Conservation (phyloP, 2,888 invertebrate species). For the Nomada hirtipes region DNA sequence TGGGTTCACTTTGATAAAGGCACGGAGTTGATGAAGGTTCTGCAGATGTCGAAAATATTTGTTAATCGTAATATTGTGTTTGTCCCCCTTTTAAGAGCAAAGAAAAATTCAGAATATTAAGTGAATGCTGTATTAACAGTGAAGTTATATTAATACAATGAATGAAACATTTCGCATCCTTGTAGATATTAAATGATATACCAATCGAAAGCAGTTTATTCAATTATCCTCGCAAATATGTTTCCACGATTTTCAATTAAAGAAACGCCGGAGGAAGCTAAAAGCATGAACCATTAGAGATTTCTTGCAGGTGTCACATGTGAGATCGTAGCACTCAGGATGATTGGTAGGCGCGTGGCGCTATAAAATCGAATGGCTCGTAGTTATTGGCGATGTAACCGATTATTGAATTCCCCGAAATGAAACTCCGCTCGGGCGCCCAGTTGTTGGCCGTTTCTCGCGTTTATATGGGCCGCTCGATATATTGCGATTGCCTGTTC, state of each 20-base stretch:
- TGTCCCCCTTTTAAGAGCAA: no score
- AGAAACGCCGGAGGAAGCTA: slow-evolving; percentile 12
- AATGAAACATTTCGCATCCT: neutral
- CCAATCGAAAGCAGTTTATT: neutral
- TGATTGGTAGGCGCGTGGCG: slow-evolving; percentile 36
- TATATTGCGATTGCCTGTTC: slow-evolving; percentile 55
- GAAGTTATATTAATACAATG: neutral
- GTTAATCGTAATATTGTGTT: no score
- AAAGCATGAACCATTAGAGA: neutral
- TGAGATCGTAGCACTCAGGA: slow-evolving; percentile 18
- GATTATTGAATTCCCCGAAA: slow-evolving; percentile 74
- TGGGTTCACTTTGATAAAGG: neutral
- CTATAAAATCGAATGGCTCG: slow-evolving; percentile 64
- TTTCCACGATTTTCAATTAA: neutral
- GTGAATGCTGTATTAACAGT: no score
- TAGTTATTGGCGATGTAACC: slow-evolving; percentile 72
- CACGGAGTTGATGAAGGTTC: no score
- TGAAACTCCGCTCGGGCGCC: slow-evolving; percentile 70
- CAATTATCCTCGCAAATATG: neutral
- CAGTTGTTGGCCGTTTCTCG: slow-evolving; percentile 41
- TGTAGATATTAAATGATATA: neutral
- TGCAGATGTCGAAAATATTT: no score
- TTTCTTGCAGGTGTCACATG: slow-evolving; percentile 34
- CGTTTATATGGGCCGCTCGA: slow-evolving; percentile 39
- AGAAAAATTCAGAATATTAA: no score